A percentile compares a stretch with the other conserved stretches of the same genome.
Evolutionary conservation across 2,113 vertebrate genomes (phyloP).

Genomic region (Thunnus maccoyii): DNA sequence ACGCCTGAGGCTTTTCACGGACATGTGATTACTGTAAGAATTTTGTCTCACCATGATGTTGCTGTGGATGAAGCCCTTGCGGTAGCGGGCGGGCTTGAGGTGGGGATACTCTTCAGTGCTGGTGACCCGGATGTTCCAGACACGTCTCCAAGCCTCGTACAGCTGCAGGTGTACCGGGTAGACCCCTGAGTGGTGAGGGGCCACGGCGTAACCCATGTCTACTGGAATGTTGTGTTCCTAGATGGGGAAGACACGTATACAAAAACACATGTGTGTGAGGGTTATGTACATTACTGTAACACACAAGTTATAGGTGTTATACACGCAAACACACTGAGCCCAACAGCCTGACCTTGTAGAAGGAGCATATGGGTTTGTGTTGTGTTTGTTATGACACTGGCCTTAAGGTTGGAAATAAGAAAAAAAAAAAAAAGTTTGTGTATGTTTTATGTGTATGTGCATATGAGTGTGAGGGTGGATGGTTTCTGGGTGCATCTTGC

Average conservation of each 20-base stretch:
- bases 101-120: slow-evolving; percentile 99
- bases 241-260: slow-evolving; percentile 20
- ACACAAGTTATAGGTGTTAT: slow-evolving; percentile 28
- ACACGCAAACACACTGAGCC: slow-evolving; percentile 52
- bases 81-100: slow-evolving; percentile 94
- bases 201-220: slow-evolving; percentile 95
- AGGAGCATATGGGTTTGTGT: slow-evolving; percentile 33
- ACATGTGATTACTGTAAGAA: not conserved
- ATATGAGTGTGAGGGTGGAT: slow-evolving; percentile 53
- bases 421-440: slow-evolving; percentile 51
- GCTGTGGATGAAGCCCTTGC: slow-evolving; percentile 94
- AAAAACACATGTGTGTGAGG: slow-evolving; percentile 26
- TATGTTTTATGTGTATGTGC: slow-evolving; percentile 29
- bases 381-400: slow-evolving; percentile 64
- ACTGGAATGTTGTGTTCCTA: slow-evolving; percentile 96
- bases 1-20: not conserved
- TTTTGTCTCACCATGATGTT: slow-evolving; percentile 92
- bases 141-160: slow-evolving; percentile 96
- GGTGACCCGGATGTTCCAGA: slow-evolving; percentile 96
- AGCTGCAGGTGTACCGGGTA: slow-evolving; percentile 97
- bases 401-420: slow-evolving; percentile 69
- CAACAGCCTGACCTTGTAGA: slow-evolving; percentile 57
- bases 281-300: slow-evolving; percentile 53
- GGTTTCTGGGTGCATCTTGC: slow-evolving; percentile 56
- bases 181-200: slow-evolving; percentile 97